Evolutionary conservation across 2,888 invertebrate genomes (phyloP).

Genomic region (Caenorhabditis sp.): DNA sequence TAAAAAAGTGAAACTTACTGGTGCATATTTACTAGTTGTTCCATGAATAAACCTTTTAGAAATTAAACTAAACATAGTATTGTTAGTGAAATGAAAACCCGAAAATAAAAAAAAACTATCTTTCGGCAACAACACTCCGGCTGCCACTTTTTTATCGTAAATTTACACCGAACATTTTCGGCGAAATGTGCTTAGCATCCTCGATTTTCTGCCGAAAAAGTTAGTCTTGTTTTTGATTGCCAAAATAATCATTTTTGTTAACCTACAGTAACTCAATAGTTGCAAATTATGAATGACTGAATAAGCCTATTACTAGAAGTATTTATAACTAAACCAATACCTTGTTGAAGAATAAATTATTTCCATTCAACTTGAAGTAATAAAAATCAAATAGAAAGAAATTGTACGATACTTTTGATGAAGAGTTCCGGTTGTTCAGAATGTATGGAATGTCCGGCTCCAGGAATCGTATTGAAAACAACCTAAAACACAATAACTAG

Average conservation of each 20-base stretch:
- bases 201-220: no score
- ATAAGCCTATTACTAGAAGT: no score
- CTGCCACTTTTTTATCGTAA: conserved; percentile 4
- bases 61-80: background rate
- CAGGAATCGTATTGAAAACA: conserved; percentile 79
- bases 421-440: conserved; percentile 87
- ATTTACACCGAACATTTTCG: background rate
- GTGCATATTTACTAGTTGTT: background rate
- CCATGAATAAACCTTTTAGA: background rate
- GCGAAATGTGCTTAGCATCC: background rate
- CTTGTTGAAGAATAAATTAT: no score
- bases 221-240: no score
- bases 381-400: conserved; percentile 74
- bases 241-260: no score
- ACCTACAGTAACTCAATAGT: no score
- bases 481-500: no score
- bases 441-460: conserved; percentile 92
- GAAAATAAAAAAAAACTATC: background rate
- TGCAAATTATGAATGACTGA: no score
- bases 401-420: conserved; percentile 77
- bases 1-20: conserved; percentile 11
- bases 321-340: no score
- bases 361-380: no score
- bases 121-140: background rate
- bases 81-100: background rate